These are phyloP conservation scores for Leucania comma DNA, from an alignment of 2,888 invertebrate species.

Conservation along the genomic window DNA sequence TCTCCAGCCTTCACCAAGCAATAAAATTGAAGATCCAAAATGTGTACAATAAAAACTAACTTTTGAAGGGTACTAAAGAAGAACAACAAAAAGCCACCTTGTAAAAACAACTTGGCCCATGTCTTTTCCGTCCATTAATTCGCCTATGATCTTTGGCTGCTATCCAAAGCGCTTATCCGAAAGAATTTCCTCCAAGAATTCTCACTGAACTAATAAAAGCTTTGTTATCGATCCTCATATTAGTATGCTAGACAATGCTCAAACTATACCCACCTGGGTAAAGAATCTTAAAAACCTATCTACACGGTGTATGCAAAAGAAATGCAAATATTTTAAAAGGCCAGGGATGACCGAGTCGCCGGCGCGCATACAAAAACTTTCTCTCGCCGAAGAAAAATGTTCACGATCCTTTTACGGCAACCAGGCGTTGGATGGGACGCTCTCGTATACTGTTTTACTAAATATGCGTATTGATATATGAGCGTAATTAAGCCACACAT, in stretches of 20 bases:
- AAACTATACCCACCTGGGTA: conserved; percentile 59
- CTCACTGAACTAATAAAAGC: conserved; percentile 48
- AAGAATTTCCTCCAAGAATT: conserved; percentile 58
- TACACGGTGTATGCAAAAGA: conserved; percentile 77
- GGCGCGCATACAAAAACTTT: conserved; percentile 79
- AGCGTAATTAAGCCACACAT: conserved; percentile 70
- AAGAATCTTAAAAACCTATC: conserved; percentile 74
- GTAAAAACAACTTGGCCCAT: conserved; percentile 66
- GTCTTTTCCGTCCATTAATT: conserved; percentile 67
- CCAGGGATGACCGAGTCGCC: conserved; percentile 74
- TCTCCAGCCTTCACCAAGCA: neutral
- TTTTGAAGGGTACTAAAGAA: conserved; percentile 15
- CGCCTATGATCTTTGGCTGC: conserved; percentile 70
- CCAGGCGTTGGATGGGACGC: conserved; percentile 75
- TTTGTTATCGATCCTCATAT: conserved; percentile 51
- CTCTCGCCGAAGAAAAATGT: conserved; percentile 82
- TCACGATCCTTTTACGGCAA: conserved; percentile 83
- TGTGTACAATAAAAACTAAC: neutral
- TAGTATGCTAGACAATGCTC: conserved; percentile 59
- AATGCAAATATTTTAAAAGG: conserved; percentile 87
- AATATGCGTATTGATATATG: conserved; percentile 75
- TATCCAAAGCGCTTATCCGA: conserved; percentile 68
- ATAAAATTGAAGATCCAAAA: neutral
- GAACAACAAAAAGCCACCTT: conserved; percentile 42
- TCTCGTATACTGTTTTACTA: conserved; percentile 69